Percentiles rank a stretch among this genome's conserved stretches.
Evolutionary conservation across 1,140 invertebrate species (phyloP).

Genomic region (Megalonaias nervosa): DNA sequence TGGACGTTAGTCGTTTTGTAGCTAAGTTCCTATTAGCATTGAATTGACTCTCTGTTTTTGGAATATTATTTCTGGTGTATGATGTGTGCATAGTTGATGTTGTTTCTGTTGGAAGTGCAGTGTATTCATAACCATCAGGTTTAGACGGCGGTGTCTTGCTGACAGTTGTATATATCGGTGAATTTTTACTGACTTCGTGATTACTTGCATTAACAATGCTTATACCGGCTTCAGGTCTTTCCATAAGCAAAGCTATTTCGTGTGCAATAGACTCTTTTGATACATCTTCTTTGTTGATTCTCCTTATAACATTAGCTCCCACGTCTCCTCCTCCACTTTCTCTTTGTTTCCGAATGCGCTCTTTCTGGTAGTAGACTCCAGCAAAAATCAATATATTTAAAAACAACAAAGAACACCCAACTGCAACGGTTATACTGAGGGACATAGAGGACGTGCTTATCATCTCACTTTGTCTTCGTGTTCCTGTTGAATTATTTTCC

Average conservation of each 20-base stretch:
- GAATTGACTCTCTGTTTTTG: slow-evolving; percentile 3
- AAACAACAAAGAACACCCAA: slow-evolving; percentile 91
- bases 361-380: slow-evolving; percentile 93
- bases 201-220: slow-evolving; percentile 7
- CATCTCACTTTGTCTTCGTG: background rate
- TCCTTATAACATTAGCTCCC: background rate
- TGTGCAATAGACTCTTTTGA: background rate
- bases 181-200: background rate
- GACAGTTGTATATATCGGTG: slow-evolving; percentile 27
- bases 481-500: background rate
- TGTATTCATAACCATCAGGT: slow-evolving; percentile 28
- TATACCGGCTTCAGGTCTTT: slow-evolving; percentile 1
- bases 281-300: background rate
- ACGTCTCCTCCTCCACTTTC: background rate
- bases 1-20: slow-evolving; percentile 1
- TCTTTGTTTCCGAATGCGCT: slow-evolving; percentile 75
- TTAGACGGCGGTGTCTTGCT: slow-evolving; percentile 16
- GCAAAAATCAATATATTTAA: slow-evolving; percentile 94
- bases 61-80: slow-evolving; percentile 9
- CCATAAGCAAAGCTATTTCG: slow-evolving; percentile 2
- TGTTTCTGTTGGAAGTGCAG: slow-evolving; percentile 33
- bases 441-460: slow-evolving; percentile 35
- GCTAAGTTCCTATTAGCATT: background rate
- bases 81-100: slow-evolving; percentile 33
- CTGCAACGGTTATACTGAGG: slow-evolving; percentile 85